A percentile compares a stretch with the other conserved stretches of the same genome.
Evolutionary conservation across 2,797 vertebrate genomes (phyloP).

Genomic region (Premnoplex brunnescens): DNA sequence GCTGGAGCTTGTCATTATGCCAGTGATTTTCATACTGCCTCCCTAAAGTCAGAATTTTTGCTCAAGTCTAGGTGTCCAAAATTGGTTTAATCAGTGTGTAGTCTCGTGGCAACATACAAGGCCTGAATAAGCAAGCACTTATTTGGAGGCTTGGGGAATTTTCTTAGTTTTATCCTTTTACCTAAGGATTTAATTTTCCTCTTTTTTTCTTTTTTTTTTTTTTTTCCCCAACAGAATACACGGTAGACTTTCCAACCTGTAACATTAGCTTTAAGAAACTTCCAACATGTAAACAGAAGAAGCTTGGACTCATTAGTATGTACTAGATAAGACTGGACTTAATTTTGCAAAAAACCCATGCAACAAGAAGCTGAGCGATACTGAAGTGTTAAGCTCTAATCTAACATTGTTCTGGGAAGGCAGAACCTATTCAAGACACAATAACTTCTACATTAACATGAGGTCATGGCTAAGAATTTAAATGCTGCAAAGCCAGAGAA

Average conservation of each 20-base stretch:
- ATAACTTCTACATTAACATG: background rate
- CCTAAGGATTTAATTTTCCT: constrained; percentile 33
- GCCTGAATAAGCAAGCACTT: background rate
- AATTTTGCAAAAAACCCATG: background rate
- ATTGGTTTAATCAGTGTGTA: constrained; percentile 7
- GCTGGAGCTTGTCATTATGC: constrained; percentile 18
- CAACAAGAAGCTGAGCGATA: background rate
- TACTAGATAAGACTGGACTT: constrained; percentile 3
- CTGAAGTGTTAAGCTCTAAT: constrained; percentile 17
- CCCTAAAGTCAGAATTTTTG: constrained; percentile 18
- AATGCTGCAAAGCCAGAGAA: background rate
- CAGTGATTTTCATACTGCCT: constrained; percentile 22
- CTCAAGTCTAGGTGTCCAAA: background rate
- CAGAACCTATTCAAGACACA: constrained; percentile 7
- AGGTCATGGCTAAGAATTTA: constrained; percentile 28
- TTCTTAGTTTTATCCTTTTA: constrained; percentile 3
- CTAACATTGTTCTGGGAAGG: constrained; percentile 20
- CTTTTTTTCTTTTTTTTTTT: background rate
- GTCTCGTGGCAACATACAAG: background rate
- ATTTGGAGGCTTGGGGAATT: background rate
- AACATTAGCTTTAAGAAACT: background rate
- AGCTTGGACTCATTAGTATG: constrained; percentile 3
- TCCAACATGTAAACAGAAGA: background rate
- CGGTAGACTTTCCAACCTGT: background rate
- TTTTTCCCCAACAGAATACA: background rate